Conservation (phyloP, 2,888 invertebrate species). For the Zeuzera pyrina region DNA sequence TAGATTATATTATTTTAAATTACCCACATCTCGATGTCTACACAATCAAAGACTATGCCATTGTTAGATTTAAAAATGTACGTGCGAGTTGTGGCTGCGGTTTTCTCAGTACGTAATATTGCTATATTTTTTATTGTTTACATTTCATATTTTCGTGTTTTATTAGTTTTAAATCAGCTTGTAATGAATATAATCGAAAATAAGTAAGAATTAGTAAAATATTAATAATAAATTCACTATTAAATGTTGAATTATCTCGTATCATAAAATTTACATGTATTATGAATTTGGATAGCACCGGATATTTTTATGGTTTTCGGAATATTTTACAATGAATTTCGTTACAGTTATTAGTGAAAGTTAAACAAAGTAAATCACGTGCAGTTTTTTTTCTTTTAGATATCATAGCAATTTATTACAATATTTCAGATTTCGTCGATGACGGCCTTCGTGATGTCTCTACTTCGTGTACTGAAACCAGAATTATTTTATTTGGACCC, state of each 20-base stretch:
- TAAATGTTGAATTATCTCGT: too few relatives aligned
- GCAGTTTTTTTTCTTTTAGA: too few relatives aligned
- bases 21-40: slow-evolving; percentile 36
- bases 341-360: too few relatives aligned
- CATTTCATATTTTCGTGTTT: neutral
- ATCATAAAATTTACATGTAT: too few relatives aligned
- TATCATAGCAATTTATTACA: neutral
- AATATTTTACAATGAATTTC: too few relatives aligned
- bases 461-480: slow-evolving; percentile 45
- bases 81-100: slow-evolving; percentile 51
- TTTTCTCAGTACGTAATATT: slow-evolving; percentile 50
- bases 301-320: too few relatives aligned
- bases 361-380: too few relatives aligned
- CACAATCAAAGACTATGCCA: slow-evolving; percentile 50
- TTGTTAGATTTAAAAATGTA: slow-evolving; percentile 52
- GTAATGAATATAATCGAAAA: neutral
- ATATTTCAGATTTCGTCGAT: slow-evolving; percentile 50
- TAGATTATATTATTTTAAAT: neutral
- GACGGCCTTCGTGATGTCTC: slow-evolving; percentile 49
- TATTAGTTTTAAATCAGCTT: neutral
- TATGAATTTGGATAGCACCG: too few relatives aligned
- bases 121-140: neutral
- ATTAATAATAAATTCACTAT: neutral
- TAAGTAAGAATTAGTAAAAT: neutral
- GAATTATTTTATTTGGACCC: slow-evolving; percentile 45